A percentile compares a stretch with the other conserved stretches of the same genome.
Evolutionary conservation across 2,113 vertebrate genomes (phyloP).

Genomic region (Mixornis gularis): DNA sequence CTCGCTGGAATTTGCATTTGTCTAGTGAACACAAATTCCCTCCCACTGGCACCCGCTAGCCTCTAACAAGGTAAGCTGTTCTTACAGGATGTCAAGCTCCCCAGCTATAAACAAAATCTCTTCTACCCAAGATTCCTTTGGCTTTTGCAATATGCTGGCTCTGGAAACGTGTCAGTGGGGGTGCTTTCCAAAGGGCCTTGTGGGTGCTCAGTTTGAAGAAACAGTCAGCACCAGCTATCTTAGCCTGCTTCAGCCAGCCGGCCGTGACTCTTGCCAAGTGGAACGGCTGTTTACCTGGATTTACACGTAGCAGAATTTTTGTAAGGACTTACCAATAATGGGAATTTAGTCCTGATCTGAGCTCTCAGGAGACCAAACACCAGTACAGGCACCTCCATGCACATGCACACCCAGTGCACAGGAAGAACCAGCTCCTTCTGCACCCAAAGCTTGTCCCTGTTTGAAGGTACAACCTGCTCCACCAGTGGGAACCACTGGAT

Average conservation of each 20-base stretch:
- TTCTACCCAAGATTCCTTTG: neutral
- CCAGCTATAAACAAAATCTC: neutral
- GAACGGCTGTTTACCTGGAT: neutral
- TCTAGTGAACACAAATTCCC: neutral
- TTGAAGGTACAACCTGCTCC: neutral
- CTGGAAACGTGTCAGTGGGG: fast-evolving
- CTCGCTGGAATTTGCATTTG: conserved; percentile 10
- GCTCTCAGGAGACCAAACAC: neutral
- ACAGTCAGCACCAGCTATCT: neutral
- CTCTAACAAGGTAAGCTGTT: neutral
- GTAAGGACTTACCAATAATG: neutral
- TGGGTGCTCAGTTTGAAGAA: neutral
- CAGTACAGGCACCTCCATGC: neutral
- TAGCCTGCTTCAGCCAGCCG: neutral
- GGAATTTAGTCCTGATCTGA: neutral
- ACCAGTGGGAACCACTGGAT: neutral
- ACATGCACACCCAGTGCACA: neutral
- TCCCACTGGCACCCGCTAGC: neutral
- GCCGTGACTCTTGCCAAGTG: neutral
- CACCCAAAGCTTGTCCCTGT: neutral
- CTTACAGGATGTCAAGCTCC: neutral
- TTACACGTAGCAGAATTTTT: neutral
- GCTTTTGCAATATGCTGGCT: neutral
- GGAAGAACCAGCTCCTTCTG: neutral
- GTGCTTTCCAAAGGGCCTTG: neutral